Conservation (phyloP, 2,888 invertebrate species). For the Nomada lathburiana region DNA sequence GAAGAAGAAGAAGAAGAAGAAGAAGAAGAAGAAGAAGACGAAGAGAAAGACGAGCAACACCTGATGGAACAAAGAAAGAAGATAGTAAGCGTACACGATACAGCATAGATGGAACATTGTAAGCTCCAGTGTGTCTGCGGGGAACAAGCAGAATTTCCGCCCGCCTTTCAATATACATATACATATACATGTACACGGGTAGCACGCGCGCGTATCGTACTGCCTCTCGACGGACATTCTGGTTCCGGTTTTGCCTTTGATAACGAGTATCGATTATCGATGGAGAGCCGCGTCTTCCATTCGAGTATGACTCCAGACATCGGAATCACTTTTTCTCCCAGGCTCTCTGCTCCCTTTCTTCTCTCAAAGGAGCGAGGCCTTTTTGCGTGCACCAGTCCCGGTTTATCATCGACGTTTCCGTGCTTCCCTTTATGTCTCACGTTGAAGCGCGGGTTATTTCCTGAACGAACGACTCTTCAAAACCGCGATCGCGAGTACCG, state of each 20-base stretch:
- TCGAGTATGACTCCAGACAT: slow-evolving; percentile 67
- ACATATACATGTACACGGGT: slow-evolving; percentile 24
- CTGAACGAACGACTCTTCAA: slow-evolving; percentile 1
- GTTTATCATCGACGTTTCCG: slow-evolving; percentile 43
- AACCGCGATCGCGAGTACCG: slow-evolving; percentile 10
- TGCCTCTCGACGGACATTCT: slow-evolving; percentile 57
- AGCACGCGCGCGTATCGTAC: slow-evolving; percentile 51
- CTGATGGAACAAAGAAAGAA: slow-evolving; percentile 41
- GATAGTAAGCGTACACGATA: slow-evolving; percentile 60
- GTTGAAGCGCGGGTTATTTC: slow-evolving; percentile 30
- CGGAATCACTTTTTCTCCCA: slow-evolving; percentile 60
- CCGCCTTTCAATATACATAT: slow-evolving; percentile 52
- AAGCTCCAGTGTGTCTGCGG: slow-evolving; percentile 51
- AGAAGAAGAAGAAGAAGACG: slow-evolving; percentile 27
- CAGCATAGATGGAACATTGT: slow-evolving; percentile 57
- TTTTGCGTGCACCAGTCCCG: slow-evolving; percentile 41
- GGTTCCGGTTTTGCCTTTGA: slow-evolving; percentile 72
- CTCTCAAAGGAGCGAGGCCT: slow-evolving; percentile 37
- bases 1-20: slow-evolving; percentile 31
- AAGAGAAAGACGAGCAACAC: slow-evolving; percentile 20
- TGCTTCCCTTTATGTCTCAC: slow-evolving; percentile 22
- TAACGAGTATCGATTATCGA: slow-evolving; percentile 73
- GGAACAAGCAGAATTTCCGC: slow-evolving; percentile 66
- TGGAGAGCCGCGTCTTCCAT: slow-evolving; percentile 59
- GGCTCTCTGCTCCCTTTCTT: slow-evolving; percentile 37